These are phyloP conservation scores for Myotis findleyi DNA, from an alignment of 2,797 vertebrate genomes.

Conservation along the genomic window DNA sequence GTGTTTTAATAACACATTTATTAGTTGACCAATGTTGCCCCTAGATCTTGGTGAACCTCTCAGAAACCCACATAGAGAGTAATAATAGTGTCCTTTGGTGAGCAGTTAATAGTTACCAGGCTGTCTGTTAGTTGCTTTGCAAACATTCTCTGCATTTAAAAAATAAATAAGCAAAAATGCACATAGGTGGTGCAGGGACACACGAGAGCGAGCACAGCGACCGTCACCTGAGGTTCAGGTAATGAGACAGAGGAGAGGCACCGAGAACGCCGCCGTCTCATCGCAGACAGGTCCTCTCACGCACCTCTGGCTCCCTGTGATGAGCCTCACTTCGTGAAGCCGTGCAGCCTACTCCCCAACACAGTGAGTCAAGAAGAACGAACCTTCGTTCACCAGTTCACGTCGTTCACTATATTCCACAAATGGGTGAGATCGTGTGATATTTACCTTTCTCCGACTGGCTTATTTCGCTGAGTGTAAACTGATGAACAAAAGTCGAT, in stretches of 20 bases:
- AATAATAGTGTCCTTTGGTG: neutral
- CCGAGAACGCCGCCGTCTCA: neutral
- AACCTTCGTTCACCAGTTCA: neutral
- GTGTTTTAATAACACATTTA: neutral
- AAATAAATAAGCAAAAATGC: neutral
- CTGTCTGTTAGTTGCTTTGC: neutral
- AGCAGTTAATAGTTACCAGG: neutral
- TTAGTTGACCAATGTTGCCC: neutral
- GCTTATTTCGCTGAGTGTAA: too few relatives aligned
- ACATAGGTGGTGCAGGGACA: accelerated
- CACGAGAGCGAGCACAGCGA: too few relatives aligned
- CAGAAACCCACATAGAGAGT: neutral
- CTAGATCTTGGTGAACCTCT: neutral
- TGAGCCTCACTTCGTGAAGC: too few relatives aligned
- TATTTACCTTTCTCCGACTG: too few relatives aligned
- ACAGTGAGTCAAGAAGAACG: neutral
- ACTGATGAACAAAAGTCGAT: too few relatives aligned
- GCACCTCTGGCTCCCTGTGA: too few relatives aligned
- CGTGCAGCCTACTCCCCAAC: neutral
- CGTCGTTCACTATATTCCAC: too few relatives aligned
- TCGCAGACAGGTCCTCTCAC: too few relatives aligned
- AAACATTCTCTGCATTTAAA: neutral
- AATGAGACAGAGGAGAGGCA: neutral
- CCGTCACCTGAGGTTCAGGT: too few relatives aligned
- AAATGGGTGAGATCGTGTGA: too few relatives aligned